Percentiles rank a stretch among this genome's conserved stretches.
Evolutionary conservation across 2,113 vertebrate species (phyloP).

Genomic region (Pseudorasbora parva): DNA sequence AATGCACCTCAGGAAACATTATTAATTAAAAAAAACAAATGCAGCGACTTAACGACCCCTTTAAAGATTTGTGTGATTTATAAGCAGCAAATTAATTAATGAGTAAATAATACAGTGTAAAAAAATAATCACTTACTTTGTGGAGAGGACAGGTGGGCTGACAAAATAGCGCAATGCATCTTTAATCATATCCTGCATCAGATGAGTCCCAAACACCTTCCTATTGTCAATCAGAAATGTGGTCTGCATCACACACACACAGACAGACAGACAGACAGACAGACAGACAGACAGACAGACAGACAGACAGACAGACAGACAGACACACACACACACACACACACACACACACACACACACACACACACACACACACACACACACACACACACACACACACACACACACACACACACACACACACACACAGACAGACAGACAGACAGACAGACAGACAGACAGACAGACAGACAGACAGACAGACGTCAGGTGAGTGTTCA

Average conservation of each 20-base stretch:
- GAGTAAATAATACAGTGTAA: neutral
- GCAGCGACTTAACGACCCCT: neutral
- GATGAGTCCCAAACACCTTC: conserved; percentile 95
- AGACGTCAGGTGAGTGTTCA: neutral
- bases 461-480: neutral
- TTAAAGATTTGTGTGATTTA: neutral
- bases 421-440: too few relatives aligned
- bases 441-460: too few relatives aligned
- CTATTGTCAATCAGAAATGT: conserved; percentile 98
- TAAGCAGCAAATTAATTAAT: neutral
- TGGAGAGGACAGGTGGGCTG: conserved; percentile 95
- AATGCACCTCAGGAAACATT: neutral
- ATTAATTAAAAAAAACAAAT: neutral
- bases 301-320: conserved; percentile 19
- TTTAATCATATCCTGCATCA: conserved; percentile 99
- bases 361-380: too few relatives aligned
- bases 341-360: too few relatives aligned
- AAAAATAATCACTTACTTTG: conserved; percentile 85
- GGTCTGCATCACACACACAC: conserved; percentile 78
- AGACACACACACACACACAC: too few relatives aligned
- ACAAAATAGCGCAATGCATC: conserved; percentile 95
- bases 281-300: neutral
- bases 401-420: too few relatives aligned
- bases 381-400: too few relatives aligned
- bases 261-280: neutral